These are phyloP conservation scores for Tetragonula carbonaria DNA, from an alignment of 2,888 invertebrate genomes.

Conservation along the genomic window DNA sequence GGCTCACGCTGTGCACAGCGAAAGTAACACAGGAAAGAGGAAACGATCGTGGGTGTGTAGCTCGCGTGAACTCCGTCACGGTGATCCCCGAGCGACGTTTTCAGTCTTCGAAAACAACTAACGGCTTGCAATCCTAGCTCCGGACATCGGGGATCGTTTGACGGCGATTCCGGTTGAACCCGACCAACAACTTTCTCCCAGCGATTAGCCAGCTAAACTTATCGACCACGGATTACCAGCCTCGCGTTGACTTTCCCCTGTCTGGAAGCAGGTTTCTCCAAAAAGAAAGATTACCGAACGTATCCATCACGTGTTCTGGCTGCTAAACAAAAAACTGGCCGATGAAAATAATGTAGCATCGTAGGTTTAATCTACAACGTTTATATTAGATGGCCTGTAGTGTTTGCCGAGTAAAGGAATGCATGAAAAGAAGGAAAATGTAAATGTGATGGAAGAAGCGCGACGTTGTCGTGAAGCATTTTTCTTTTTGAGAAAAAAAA, in stretches of 20 bases:
- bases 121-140: not conserved
- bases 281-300: too few relatives aligned
- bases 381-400: too few relatives aligned
- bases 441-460: too few relatives aligned
- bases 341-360: too few relatives aligned
- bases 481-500: too few relatives aligned
- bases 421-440: too few relatives aligned
- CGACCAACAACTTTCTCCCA: conserved; percentile 27
- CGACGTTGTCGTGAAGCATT: too few relatives aligned
- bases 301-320: not conserved
- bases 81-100: conserved; percentile 43
- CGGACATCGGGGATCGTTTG: not conserved
- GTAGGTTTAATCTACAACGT: too few relatives aligned
- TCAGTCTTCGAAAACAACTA: conserved; percentile 24
- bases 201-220: not conserved
- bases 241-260: too few relatives aligned
- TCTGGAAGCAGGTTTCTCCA: too few relatives aligned
- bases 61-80: conserved; percentile 38
- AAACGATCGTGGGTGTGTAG: conserved; percentile 15
- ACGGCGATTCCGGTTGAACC: not conserved
- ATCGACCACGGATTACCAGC: not conserved
- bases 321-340: not conserved
- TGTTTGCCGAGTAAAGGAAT: too few relatives aligned
- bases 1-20: conserved; percentile 46
- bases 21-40: conserved; percentile 33